These are phyloP conservation scores for Paratilapia polleni DNA, from an alignment of 2,113 vertebrate species.

Conservation along the genomic window DNA sequence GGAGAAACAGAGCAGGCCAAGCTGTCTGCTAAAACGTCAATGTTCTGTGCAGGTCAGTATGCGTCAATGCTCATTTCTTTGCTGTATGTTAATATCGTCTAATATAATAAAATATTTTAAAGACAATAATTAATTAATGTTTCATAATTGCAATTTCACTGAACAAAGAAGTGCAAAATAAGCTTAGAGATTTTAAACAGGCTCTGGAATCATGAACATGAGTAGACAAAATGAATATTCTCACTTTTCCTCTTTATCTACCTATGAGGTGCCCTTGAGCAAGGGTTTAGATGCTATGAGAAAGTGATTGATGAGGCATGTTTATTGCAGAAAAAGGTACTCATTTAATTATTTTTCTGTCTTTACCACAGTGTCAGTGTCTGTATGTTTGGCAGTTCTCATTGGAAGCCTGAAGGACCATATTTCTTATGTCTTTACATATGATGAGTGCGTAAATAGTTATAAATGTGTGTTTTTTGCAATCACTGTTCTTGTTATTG, in stretches of 20 bases:
- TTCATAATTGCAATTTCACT: no score
- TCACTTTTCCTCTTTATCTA: background rate
- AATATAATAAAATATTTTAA: no score
- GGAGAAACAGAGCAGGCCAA: conserved; percentile 83
- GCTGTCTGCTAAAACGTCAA: conserved; percentile 75
- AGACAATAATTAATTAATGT: no score
- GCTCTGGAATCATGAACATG: background rate
- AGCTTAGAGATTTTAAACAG: no score
- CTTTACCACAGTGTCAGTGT: conserved; percentile 76
- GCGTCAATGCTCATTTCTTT: background rate
- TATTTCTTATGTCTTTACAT: conserved; percentile 86
- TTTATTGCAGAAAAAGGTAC: background rate
- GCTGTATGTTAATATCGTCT: background rate
- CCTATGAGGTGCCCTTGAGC: background rate
- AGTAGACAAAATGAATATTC: background rate
- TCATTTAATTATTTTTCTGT: background rate
- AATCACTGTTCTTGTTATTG: background rate
- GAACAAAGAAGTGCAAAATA: no score
- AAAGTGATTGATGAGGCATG: background rate
- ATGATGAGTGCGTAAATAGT: conserved; percentile 83
- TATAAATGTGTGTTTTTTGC: background rate
- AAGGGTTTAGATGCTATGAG: background rate
- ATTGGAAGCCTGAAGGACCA: conserved; percentile 80
- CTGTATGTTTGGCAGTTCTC: conserved; percentile 76
- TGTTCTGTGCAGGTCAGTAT: conserved; percentile 64